These are phyloP conservation scores for Cosmopolites sordidus DNA, from an alignment of 2,888 invertebrate genomes.

Conservation along the genomic window DNA sequence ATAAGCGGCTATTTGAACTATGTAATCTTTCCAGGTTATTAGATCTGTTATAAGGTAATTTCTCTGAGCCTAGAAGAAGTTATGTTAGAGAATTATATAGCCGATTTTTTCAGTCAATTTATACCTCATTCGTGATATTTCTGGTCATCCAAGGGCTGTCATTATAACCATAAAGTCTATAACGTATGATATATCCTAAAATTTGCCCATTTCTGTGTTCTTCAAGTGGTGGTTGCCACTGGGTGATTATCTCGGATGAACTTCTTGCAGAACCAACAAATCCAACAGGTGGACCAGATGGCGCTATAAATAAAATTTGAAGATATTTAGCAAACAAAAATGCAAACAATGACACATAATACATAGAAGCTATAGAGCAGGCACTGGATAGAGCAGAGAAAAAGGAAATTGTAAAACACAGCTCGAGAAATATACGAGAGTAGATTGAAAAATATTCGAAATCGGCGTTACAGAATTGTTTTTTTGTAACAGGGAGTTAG, in stretches of 20 bases:
- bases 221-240: constrained; percentile 94
- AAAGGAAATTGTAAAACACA: too few relatives aligned
- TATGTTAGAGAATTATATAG: background rate
- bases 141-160: constrained; percentile 88
- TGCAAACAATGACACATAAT: background rate
- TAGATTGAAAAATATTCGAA: too few relatives aligned
- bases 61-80: constrained; percentile 61
- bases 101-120: background rate
- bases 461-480: too few relatives aligned
- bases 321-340: background rate
- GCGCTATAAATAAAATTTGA: constrained; percentile 60
- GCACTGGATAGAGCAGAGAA: too few relatives aligned
- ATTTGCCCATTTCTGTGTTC: constrained; percentile 95
- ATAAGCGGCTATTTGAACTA: constrained; percentile 93
- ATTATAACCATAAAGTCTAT: constrained; percentile 86
- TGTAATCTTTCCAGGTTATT: constrained; percentile 97
- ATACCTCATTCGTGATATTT: constrained; percentile 82
- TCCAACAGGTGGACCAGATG: constrained; percentile 91
- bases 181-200: constrained; percentile 87
- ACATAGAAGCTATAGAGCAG: too few relatives aligned
- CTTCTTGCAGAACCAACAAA: constrained; percentile 93
- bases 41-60: constrained; percentile 88
- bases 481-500: too few relatives aligned
- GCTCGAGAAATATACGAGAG: too few relatives aligned
- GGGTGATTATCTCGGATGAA: constrained; percentile 91